Evolutionary conservation across 2,113 vertebrate species (phyloP).

Genomic region (Gorsachius goisagi): DNA sequence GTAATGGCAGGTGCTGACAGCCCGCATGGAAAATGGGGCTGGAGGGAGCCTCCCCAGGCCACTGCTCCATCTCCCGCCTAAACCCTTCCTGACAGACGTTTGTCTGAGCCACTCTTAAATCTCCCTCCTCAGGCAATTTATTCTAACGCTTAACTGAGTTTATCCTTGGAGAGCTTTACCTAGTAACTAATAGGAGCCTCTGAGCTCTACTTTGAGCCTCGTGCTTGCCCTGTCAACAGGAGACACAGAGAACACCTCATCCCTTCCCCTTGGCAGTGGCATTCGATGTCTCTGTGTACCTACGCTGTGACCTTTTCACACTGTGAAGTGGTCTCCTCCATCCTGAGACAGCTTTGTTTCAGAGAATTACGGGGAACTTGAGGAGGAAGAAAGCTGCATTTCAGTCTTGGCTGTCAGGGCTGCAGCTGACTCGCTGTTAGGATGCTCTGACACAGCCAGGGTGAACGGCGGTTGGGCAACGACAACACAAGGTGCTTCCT

Average conservation of each 20-base stretch:
- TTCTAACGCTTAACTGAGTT: background rate
- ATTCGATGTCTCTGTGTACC: background rate
- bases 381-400: background rate
- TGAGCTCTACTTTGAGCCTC: background rate
- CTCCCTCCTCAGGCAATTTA: background rate
- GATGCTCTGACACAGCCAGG: background rate
- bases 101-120: background rate
- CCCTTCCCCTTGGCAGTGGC: background rate
- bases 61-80: background rate
- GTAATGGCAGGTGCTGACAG: background rate
- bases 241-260: background rate
- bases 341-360: background rate
- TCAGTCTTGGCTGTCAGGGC: background rate
- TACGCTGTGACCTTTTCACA: background rate
- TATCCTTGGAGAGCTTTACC: background rate
- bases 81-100: background rate
- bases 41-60: background rate
- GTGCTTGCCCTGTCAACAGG: background rate
- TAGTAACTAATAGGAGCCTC: background rate
- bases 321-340: background rate
- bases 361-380: background rate
- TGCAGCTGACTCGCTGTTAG: background rate
- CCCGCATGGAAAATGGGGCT: background rate
- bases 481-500: background rate
- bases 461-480: background rate